Conservation (phyloP, 2,113 vertebrate species). For the Lampris incognitus region DNA sequence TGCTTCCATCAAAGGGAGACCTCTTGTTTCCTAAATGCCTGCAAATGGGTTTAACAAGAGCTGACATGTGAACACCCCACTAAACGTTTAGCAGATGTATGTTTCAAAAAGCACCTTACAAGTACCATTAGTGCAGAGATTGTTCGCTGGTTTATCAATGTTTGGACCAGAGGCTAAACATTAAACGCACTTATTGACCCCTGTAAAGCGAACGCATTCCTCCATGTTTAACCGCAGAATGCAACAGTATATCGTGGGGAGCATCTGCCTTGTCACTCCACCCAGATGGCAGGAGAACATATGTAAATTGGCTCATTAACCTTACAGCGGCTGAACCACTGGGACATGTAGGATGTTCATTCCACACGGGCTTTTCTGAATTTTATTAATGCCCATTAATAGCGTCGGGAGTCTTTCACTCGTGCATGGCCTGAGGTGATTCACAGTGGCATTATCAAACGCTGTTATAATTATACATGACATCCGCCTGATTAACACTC, state of each 20-base stretch:
- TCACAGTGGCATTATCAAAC: slow-evolving; percentile 74
- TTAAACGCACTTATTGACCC: slow-evolving; percentile 44
- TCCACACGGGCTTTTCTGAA: slow-evolving; percentile 72
- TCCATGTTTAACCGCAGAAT: slow-evolving; percentile 48
- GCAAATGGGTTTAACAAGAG: slow-evolving; percentile 18
- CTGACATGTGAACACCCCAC: not conserved
- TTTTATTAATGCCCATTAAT: slow-evolving; percentile 82
- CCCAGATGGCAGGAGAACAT: slow-evolving; percentile 78
- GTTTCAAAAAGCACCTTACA: not conserved
- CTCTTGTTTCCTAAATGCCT: not conserved
- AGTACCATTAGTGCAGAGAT: not conserved
- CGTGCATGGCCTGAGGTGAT: slow-evolving; percentile 72
- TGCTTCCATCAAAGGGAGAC: not conserved
- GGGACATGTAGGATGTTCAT: slow-evolving; percentile 70
- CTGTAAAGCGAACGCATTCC: slow-evolving; percentile 59
- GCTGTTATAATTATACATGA: slow-evolving; percentile 81
- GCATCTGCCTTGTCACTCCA: slow-evolving; percentile 69
- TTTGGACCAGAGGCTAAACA: slow-evolving; percentile 37
- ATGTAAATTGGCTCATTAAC: slow-evolving; percentile 85
- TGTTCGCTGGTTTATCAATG: slow-evolving; percentile 17
- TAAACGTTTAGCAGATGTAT: slow-evolving; percentile 8
- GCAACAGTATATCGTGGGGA: slow-evolving; percentile 52
- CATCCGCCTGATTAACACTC: slow-evolving; percentile 80
- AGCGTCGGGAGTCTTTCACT: slow-evolving; percentile 70
- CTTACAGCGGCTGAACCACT: slow-evolving; percentile 78